Evolutionary conservation across 2,797 vertebrate species (phyloP).

Genomic region (Brachyrhaphis roseni): DNA sequence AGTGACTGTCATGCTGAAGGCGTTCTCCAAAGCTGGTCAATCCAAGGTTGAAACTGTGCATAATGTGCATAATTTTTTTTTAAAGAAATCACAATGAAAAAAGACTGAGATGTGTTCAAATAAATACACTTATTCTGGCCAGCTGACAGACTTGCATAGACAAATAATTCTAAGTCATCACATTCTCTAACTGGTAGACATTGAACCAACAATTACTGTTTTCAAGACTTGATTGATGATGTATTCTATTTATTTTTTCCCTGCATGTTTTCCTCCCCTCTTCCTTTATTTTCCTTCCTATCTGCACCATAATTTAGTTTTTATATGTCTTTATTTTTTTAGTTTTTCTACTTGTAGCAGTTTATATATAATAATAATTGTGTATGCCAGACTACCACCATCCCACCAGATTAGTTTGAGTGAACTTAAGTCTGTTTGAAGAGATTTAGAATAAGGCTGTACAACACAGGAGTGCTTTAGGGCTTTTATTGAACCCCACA

Average conservation of each 20-base stretch:
- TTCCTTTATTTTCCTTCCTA: too few relatives aligned
- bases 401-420: conserved; percentile 12
- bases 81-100: background rate
- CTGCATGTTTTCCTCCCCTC: too few relatives aligned
- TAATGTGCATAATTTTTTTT: background rate
- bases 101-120: background rate
- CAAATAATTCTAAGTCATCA: too few relatives aligned
- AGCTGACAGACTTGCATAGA: too few relatives aligned
- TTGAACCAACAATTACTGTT: too few relatives aligned
- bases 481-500: background rate
- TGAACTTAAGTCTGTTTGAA: background rate
- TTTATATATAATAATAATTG: too few relatives aligned
- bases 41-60: background rate
- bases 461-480: background rate
- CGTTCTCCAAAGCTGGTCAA: background rate
- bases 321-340: too few relatives aligned
- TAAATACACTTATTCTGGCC: background rate
- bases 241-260: too few relatives aligned
- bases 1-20: background rate
- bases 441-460: background rate
- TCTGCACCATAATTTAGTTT: too few relatives aligned
- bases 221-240: too few relatives aligned
- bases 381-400: conserved; percentile 4
- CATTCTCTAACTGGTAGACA: too few relatives aligned
- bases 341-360: too few relatives aligned